Base-by-base conservation (phyloP, 2,797 vertebrate genomes). In the Melanotaenia parkinsoni region DNA sequence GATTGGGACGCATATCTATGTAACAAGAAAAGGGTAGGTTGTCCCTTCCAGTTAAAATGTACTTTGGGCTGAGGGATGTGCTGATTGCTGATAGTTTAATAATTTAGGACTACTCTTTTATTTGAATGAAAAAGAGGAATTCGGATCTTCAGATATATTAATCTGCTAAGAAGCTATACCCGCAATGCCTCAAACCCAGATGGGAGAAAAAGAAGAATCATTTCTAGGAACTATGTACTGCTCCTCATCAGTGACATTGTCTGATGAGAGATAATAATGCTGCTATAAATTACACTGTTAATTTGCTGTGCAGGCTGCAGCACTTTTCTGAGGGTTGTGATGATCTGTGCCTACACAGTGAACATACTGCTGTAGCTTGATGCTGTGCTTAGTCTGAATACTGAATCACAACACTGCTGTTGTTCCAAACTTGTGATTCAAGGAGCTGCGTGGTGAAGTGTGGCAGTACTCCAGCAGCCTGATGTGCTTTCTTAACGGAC, bases 361-460 rank as follows among this genome's bases (percentile, higher is more conserved):
- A 59, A 60, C 32, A 63, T 5, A 18, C 63, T 77, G 58, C 63
- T 63, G 59, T 54, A 58, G 62, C 64, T 63, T 74, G 51, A 63
- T 1, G 2, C 70, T 6, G 11, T 47, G 14, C 32, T 77, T 68
- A 47, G 71, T 80, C 47, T 73, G 33, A 74, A 82, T 18, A 18
- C 66, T 78, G 75, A 83, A 72, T 80, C 68, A 79, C 65, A 72
- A 51, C 45, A 38, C 6, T 6, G 57, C 22, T 43, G 24, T 78
- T 76, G 54, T 73, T 80, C 58, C 71, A 69, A 58, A 72, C 66
- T 72, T 85, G 67, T 89, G 74, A 81, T 76, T 73, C 63, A 89
- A 98, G 97, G 95, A 96, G 70, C 86, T 97, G 79, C 92, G 88
- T 86, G 95, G 94, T 37, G 95, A 98, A 79, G 88, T 91, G 56